Evolutionary conservation across 2,888 invertebrate genomes (phyloP).

Genomic region (Leistus spinibarbis): DNA sequence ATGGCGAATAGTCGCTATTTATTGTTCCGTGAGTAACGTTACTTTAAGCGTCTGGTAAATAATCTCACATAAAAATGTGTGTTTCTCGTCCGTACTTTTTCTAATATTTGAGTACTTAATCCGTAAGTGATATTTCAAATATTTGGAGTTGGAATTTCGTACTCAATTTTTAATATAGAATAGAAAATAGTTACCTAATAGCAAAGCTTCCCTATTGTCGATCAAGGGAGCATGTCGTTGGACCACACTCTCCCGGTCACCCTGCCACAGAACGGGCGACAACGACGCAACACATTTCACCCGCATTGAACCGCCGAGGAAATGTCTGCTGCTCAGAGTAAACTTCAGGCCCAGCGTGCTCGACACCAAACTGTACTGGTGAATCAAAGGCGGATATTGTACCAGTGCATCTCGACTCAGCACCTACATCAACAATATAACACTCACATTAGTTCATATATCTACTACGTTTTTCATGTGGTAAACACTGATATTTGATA

Average conservation of each 20-base stretch:
- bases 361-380: conserved; percentile 65
- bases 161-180: too few relatives aligned
- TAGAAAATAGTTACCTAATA: conserved; percentile 62
- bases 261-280: conserved; percentile 61
- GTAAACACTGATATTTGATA: too few relatives aligned
- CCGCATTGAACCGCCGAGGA: conserved; percentile 59
- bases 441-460: background rate
- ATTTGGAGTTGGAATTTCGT: too few relatives aligned
- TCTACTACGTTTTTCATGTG: too few relatives aligned
- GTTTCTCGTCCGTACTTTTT: too few relatives aligned
- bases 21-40: too few relatives aligned
- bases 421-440: conserved; percentile 55
- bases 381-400: conserved; percentile 61
- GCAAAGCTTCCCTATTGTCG: conserved; percentile 61
- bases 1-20: too few relatives aligned
- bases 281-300: conserved; percentile 61
- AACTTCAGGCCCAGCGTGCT: conserved; percentile 64
- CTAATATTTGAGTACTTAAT: too few relatives aligned
- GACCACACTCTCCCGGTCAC: conserved; percentile 59
- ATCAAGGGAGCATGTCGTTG: conserved; percentile 57
- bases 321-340: conserved; percentile 60
- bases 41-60: too few relatives aligned
- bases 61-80: too few relatives aligned
- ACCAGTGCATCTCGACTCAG: conserved; percentile 59
- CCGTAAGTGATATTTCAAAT: too few relatives aligned